Conservation (phyloP, 2,888 invertebrate species). For the Trichopoda pennipes region DNA sequence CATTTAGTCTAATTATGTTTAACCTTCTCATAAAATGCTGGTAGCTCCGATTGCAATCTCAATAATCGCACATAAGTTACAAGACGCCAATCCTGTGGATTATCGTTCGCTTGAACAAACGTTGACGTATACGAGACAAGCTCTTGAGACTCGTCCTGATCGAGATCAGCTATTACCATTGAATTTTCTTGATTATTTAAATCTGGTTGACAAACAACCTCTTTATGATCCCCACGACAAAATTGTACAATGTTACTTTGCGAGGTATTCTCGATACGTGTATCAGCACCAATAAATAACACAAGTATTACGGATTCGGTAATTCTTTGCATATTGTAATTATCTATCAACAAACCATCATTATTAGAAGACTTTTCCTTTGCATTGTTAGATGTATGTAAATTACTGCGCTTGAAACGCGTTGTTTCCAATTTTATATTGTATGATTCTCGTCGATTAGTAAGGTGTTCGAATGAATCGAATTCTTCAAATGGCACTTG, state of each 20-base stretch:
- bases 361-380: constrained; percentile 70
- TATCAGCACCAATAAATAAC: constrained; percentile 88
- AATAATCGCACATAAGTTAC: constrained; percentile 86
- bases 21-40: constrained; percentile 83
- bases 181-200: constrained; percentile 87
- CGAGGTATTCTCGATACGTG: constrained; percentile 89
- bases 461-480: constrained; percentile 76
- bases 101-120: constrained; percentile 80
- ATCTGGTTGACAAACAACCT: constrained; percentile 86
- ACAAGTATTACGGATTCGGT: constrained; percentile 89
- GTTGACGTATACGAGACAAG: constrained; percentile 89
- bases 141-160: constrained; percentile 89
- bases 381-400: constrained; percentile 70
- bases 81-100: constrained; percentile 83
- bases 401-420: constrained; percentile 70
- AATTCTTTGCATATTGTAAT: constrained; percentile 82
- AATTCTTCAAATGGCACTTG: constrained; percentile 70
- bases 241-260: constrained; percentile 89
- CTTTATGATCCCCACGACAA: constrained; percentile 82
- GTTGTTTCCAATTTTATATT: constrained; percentile 72
- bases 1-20: constrained; percentile 64
- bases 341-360: constrained; percentile 71
- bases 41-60: constrained; percentile 87
- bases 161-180: constrained; percentile 87
- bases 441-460: constrained; percentile 76